These are phyloP conservation scores for Leistus spinibarbis DNA, from an alignment of 2,888 invertebrate species.

Conservation along the genomic window DNA sequence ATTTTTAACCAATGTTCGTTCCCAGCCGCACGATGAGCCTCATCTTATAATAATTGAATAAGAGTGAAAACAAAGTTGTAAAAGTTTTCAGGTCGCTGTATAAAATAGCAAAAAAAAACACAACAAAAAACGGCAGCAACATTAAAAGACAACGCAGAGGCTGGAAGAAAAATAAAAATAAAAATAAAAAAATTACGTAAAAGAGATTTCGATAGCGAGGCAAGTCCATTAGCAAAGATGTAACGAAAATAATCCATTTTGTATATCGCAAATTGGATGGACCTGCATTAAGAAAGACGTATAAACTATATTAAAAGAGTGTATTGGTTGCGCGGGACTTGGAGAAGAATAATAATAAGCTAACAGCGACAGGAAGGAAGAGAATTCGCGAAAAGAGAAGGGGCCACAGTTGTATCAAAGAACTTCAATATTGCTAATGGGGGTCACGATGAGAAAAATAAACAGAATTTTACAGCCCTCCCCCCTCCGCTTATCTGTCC, in stretches of 20 bases:
- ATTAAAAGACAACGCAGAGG: conserved; percentile 10
- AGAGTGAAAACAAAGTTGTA: conserved; percentile 28
- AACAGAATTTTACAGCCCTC: not conserved
- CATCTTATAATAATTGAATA: conserved; percentile 28
- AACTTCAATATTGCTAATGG: conserved; percentile 38
- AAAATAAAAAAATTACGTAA: not conserved
- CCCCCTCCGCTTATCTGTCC: not conserved
- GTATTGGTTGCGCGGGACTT: conserved; percentile 17
- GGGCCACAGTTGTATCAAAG: conserved; percentile 15
- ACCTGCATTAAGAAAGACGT: conserved; percentile 31
- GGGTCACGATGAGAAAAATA: not conserved
- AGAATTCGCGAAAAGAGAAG: not conserved
- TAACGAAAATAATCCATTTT: conserved; percentile 38
- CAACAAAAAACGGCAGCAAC: not conserved
- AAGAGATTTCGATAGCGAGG: not conserved
- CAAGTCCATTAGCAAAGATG: conserved; percentile 36
- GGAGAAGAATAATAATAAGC: conserved; percentile 34
- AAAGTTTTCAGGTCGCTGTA: not conserved
- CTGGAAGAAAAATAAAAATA: not conserved
- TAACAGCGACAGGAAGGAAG: not conserved
- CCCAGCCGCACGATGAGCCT: not conserved
- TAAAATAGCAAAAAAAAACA: not conserved
- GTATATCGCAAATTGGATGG: conserved; percentile 37
- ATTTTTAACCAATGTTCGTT: not conserved
- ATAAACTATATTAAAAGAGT: conserved; percentile 34